A percentile compares a stretch with the other conserved stretches of the same genome.
These are phyloP conservation scores for Eulemur rufifrons DNA, from an alignment of 2,113 vertebrate species.

Conservation along the genomic window DNA sequence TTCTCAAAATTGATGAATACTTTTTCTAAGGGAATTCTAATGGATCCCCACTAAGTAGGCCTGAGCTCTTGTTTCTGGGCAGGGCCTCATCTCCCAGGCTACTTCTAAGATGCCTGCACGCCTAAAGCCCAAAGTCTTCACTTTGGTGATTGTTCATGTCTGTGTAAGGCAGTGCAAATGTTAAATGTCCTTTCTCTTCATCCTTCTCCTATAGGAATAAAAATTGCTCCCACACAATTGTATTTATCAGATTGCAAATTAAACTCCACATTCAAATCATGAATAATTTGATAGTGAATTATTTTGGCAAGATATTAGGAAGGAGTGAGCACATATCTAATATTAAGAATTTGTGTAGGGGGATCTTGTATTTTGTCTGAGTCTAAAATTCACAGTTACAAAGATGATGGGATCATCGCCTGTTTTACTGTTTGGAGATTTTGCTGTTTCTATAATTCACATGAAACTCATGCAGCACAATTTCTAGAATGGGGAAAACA, in stretches of 20 bases:
- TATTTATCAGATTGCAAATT: slow-evolving; percentile 43
- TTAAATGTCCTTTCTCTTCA: not conserved
- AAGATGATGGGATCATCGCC: slow-evolving; percentile 62
- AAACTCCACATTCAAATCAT: slow-evolving; percentile 29
- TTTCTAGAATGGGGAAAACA: slow-evolving; percentile 81
- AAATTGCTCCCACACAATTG: slow-evolving; percentile 26
- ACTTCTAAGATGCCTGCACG: not conserved
- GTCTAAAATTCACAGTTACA: slow-evolving; percentile 47
- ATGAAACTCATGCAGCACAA: slow-evolving; percentile 74
- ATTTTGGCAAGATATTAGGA: slow-evolving; percentile 39
- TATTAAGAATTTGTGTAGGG: slow-evolving; percentile 29
- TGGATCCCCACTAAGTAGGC: not conserved
- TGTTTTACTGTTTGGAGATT: slow-evolving; percentile 77
- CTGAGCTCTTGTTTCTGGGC: not conserved
- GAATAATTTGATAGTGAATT: slow-evolving; percentile 51
- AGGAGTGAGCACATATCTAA: not conserved
- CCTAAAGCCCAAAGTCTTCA: not conserved
- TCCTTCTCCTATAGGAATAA: not conserved
- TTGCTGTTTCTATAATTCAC: slow-evolving; percentile 75
- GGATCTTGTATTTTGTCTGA: slow-evolving; percentile 18
- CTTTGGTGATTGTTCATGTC: not conserved
- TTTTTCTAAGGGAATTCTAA: slow-evolving; percentile 38
- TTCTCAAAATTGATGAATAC: slow-evolving; percentile 43
- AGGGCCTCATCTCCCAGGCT: not conserved
- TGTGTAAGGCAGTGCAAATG: not conserved